Base-by-base conservation (phyloP, 2,888 invertebrate species). In the Agrilus biguttatus region DNA sequence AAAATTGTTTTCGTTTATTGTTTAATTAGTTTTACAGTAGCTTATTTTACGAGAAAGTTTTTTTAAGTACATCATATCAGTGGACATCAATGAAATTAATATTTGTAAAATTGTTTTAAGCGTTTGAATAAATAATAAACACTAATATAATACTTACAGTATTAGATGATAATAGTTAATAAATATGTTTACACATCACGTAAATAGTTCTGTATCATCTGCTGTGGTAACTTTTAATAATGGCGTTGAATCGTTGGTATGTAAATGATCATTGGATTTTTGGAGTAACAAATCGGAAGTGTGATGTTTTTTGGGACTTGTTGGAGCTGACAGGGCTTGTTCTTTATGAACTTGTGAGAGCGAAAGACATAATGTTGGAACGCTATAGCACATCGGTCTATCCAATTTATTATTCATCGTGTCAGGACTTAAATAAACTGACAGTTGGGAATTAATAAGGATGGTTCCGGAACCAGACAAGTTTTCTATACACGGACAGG, bases 401-500 rank as follows among this genome's bases (percentile, higher is more conserved):
- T 37, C 41, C 5, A 37, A 33, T 37, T 46, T 46, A n/a, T 33
- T 41, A 36, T 39, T 40, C 38, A 47, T 51, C 5, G 55, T 55
- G 23, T 60, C 58, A 23, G 28, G 28, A 28, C 49, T 49, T 7
- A 50, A 41, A 36, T 63, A 52, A 49, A 64, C 53, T 3, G 60
- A 57, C 23, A 63, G 48, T 44, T 63, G 63, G 2, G 60, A 59
- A 43, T 63, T 61, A 2, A 63, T 62, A 23, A 64, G 43, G 14
- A 61, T 60, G 8, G 60, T 59, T 1, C 60, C 58, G 1, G 64
- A 63, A 53, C 57, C 64, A 1, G 65, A 61, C 17, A 73, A 56
- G 51, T 73, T 68, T 56, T 82, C 81, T 43, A 82, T 82, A 59
- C 81, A 81, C 1, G 82, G 83, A 55, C 82, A 83, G 5, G 83